Conservation (phyloP, 2,797 vertebrate genomes). For the Capromys pilorides region DNA sequence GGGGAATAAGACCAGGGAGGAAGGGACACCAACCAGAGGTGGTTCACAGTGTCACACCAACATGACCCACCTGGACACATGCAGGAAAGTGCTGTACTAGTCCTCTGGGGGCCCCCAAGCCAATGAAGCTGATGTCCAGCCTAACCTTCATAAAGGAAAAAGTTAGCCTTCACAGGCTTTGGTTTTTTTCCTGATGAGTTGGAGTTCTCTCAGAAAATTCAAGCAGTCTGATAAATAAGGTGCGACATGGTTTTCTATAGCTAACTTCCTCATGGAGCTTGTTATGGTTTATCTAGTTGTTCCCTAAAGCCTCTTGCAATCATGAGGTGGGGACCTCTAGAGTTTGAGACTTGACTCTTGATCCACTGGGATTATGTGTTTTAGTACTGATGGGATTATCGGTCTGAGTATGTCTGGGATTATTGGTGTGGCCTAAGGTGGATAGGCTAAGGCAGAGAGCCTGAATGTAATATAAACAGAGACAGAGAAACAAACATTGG, state of each 20-base stretch:
- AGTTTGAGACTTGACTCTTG: no score
- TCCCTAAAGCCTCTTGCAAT: no score
- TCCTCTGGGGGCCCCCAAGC: neutral
- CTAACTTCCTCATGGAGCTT: accelerated
- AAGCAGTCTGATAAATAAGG: no score
- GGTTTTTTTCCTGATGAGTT: neutral
- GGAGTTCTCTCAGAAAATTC: neutral
- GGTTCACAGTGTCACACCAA: neutral
- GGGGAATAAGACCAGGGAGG: neutral
- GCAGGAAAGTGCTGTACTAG: neutral
- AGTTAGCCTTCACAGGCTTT: neutral
- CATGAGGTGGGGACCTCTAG: no score
- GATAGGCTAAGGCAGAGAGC: no score
- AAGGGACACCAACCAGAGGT: neutral
- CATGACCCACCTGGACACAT: neutral
- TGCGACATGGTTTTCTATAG: neutral
- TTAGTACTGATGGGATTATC: no score
- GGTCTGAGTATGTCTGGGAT: no score
- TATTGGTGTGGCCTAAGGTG: no score
- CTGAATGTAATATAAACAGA: no score
- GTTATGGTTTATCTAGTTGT: no score
- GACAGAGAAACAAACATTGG: no score
- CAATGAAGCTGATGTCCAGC: neutral
- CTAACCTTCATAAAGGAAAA: neutral
- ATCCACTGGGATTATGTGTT: no score